A percentile compares a stretch with the other conserved stretches of the same genome.
These are phyloP conservation scores for Pogonognathellus flavescens DNA, from an alignment of 1,140 invertebrate genomes.

Conservation along the genomic window DNA sequence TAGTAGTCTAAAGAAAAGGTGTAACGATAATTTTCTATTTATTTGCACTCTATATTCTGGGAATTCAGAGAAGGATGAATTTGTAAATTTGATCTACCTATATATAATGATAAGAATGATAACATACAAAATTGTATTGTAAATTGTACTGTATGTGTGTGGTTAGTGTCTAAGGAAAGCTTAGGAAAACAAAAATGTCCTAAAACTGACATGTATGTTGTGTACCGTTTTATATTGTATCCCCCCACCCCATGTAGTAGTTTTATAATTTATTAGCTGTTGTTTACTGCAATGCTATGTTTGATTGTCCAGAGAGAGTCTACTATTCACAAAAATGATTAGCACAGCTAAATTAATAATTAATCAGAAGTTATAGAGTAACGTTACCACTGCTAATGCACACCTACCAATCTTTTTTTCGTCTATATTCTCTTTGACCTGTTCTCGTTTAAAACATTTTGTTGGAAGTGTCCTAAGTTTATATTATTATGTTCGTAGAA, in stretches of 20 bases:
- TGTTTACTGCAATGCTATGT: neutral
- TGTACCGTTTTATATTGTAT: slow-evolving; percentile 1
- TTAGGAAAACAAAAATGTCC: neutral
- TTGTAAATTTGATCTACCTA: no score
- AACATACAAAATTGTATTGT: neutral
- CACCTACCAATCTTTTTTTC: neutral
- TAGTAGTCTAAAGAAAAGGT: no score
- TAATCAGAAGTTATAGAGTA: no score
- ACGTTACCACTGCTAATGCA: neutral
- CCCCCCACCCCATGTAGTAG: neutral
- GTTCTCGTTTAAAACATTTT: no score
- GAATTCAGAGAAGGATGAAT: no score
- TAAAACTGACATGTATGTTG: neutral
- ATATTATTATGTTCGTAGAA: neutral
- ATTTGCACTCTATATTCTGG: no score
- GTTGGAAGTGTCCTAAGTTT: neutral
- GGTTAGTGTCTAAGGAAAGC: neutral
- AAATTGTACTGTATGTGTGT: slow-evolving; percentile 4
- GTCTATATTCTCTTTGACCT: neutral
- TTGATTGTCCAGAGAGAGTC: no score
- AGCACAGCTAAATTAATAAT: no score
- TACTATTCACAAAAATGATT: no score
- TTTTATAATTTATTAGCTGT: neutral
- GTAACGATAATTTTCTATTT: no score
- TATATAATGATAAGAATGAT: neutral